These are phyloP conservation scores for Himalopsyche tibetana DNA, from an alignment of 2,888 invertebrate genomes.

Conservation along the genomic window DNA sequence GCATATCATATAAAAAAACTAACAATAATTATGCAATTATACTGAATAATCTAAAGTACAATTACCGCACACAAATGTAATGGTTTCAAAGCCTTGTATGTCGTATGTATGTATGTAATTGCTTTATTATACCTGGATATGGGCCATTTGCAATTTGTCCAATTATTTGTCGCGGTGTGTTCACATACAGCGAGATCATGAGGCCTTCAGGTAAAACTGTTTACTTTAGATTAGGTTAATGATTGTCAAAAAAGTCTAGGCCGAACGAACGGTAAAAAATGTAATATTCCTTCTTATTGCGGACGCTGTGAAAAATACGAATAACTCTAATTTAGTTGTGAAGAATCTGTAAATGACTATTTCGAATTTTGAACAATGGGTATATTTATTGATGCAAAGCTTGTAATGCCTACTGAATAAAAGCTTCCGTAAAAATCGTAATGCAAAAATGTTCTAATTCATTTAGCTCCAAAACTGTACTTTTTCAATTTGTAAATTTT, in stretches of 20 bases:
- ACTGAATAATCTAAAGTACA: neutral
- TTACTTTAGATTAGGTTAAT: conserved; percentile 32
- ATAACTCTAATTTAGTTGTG: neutral
- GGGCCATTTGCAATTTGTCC: neutral
- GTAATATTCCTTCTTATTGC: neutral
- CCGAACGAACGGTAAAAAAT: conserved; percentile 33
- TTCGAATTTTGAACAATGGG: conserved; percentile 11
- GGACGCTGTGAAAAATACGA: conserved; percentile 1
- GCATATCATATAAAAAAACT: neutral
- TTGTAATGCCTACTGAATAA: conserved; percentile 28
- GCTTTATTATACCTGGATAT: conserved; percentile 24
- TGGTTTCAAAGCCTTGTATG: conserved; percentile 2
- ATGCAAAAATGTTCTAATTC: neutral
- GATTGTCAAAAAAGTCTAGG: conserved; percentile 29
- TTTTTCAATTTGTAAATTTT: neutral
- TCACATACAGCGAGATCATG: neutral
- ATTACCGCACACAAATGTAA: neutral
- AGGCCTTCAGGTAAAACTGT: conserved; percentile 35
- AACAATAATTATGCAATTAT: neutral
- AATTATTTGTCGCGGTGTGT: neutral
- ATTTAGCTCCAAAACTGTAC: neutral
- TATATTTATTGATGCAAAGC: conserved; percentile 9
- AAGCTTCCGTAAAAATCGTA: neutral
- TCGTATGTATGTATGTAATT: neutral
- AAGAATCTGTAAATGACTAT: conserved; percentile 13